Base-by-base conservation (phyloP, 2,888 invertebrate species). In the Oligia fasciuncula region DNA sequence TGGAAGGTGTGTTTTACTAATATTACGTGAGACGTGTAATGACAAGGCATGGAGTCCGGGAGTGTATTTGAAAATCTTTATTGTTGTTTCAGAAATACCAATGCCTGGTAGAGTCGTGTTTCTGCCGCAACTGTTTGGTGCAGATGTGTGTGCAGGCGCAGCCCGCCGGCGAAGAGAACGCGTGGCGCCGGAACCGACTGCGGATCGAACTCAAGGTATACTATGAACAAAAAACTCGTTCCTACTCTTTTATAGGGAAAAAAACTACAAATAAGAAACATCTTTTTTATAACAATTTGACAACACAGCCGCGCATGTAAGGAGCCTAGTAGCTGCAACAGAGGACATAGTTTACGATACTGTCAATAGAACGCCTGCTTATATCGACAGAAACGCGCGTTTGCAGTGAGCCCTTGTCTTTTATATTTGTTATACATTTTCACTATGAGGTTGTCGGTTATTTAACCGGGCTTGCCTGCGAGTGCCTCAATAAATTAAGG, bases 71-170 rank as follows among this genome's bases (percentile, higher is more conserved):
- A 0, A 62, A 57, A 46, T 46, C 3, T 17, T 60, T 19, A 60
- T 19, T 35, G 23, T 75, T 84, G 49, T 84, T 89, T 2, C 94
- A 98, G 98, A 96, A 97, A 85, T 98, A 98, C 89, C 97, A 97
- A 62, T 95, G 97, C 1, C 91, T 98, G 73, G 98, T 98, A 94
- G 97, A 98, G 89, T 98, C 98, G 80, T 98, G 98, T 80, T 98
- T 99, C 84, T 99, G 99, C 94, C 98, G 98, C 90, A 98, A 98
- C 87, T 99, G 99, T 92, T 97, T 99, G 63, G 98, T 98, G 71
- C 98, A 99, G 94, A 98, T 99, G 98, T 98, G 98, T 80, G 97
- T 98, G 77, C 98, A 98, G 87, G 97, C 97, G 46, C 97, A 97
- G 91, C 97, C 98, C 73, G 97, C 97, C 73, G 97, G 97, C 76